Conservation (phyloP, 2,888 invertebrate genomes). For the Pemphredon lugubris region DNA sequence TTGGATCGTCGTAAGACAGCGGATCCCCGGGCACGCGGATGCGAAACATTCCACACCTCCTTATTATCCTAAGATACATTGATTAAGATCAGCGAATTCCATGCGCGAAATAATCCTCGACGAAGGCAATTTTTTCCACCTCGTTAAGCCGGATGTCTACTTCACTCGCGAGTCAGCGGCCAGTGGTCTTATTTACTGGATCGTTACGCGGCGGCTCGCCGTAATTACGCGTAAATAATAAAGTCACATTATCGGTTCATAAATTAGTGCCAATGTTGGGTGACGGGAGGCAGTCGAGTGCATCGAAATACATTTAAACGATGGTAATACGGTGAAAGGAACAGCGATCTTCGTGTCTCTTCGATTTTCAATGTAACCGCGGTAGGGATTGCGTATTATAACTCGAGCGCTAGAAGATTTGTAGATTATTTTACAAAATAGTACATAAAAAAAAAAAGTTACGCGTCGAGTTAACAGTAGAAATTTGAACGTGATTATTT, state of each 20-base stretch:
- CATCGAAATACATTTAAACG: constrained; percentile 31
- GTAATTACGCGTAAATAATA: constrained; percentile 55
- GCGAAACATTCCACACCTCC: constrained; percentile 9
- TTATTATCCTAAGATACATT: constrained; percentile 34
- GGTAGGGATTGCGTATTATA: not conserved
- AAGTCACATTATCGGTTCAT: constrained; percentile 46
- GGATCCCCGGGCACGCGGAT: constrained; percentile 35
- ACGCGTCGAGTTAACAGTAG: constrained; percentile 2
- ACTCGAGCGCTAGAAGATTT: not conserved
- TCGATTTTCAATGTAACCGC: not conserved
- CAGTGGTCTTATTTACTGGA: constrained; percentile 19
- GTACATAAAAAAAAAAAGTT: not conserved
- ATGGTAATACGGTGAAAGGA: not conserved
- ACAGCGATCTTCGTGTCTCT: too few relatives aligned
- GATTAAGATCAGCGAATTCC: constrained; percentile 54
- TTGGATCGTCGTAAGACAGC: constrained; percentile 18
- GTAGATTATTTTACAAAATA: not conserved
- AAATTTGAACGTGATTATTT: constrained; percentile 21
- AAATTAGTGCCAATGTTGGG: constrained; percentile 31
- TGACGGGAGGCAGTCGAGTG: constrained; percentile 15
- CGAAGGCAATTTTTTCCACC: constrained; percentile 35
- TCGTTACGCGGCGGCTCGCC: constrained; percentile 25
- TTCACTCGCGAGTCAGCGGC: constrained; percentile 14
- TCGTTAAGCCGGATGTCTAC: constrained; percentile 50
- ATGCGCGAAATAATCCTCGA: constrained; percentile 41